phyloP scores from a whole-genome alignment of 2,797 vertebrate species.

The Danio aesculapii region DNA sequence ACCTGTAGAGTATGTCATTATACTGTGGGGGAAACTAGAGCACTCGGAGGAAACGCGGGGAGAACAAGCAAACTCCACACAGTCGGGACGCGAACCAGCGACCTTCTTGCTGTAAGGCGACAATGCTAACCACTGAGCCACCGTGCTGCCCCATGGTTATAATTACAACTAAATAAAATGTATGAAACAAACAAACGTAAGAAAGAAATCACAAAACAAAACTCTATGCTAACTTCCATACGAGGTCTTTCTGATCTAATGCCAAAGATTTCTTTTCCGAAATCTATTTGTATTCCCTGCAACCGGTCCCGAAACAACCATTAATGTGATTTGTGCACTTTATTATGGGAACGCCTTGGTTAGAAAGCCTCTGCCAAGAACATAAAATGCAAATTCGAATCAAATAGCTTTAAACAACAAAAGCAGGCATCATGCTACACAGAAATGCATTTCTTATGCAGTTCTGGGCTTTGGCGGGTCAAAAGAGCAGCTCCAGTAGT shows the following conservation, averaged over 20 bases:
- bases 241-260: background rate
- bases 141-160: too few species aligned
- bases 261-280: background rate
- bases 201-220: too few species aligned
- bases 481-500: slow-evolving; percentile 1
- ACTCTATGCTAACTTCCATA: background rate
- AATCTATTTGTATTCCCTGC: slow-evolving; percentile 2
- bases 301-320: slow-evolving; percentile 14
- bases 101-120: too few species aligned
- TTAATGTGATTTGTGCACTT: slow-evolving; percentile 32
- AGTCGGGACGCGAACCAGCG: too few species aligned
- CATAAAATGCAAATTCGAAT: slow-evolving; percentile 38
- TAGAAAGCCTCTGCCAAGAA: slow-evolving; percentile 1
- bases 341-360: slow-evolving; percentile 2
- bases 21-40: too few species aligned
- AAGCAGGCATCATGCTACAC: slow-evolving; percentile 23
- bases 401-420: slow-evolving; percentile 30
- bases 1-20: too few species aligned
- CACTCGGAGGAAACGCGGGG: too few species aligned
- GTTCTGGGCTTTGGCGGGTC: slow-evolving; percentile 20
- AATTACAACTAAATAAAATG: too few species aligned
- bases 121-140: too few species aligned
- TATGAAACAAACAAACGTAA: too few species aligned
- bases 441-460: background rate
- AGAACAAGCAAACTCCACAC: too few species aligned